A percentile compares a stretch with the other conserved stretches of the same genome.
Conservation (phyloP, 2,888 invertebrate genomes). For the Choristoneura rosaceana region DNA sequence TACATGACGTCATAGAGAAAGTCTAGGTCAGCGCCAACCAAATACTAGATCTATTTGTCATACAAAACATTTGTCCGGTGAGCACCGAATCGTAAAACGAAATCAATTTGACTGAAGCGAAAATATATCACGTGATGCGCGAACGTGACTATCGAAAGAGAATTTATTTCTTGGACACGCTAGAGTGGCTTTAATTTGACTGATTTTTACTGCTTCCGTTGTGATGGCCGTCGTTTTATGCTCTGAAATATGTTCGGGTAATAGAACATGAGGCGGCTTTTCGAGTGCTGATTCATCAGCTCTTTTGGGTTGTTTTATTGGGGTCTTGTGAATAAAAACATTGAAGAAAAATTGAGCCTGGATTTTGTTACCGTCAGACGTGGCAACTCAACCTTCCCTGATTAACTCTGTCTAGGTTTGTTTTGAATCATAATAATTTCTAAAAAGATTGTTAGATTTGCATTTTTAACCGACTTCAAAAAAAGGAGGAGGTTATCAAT, state of each 20-base stretch:
- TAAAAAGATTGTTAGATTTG: too few relatives aligned
- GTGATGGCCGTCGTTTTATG: constrained; percentile 1
- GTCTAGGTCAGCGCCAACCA: constrained; percentile 62
- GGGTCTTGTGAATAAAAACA: background rate
- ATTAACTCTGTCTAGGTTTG: too few relatives aligned
- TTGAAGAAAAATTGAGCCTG: background rate
- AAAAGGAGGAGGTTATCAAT: too few relatives aligned
- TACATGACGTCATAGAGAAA: constrained; percentile 67
- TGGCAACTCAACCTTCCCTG: too few relatives aligned
- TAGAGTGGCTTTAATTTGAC: constrained; percentile 12
- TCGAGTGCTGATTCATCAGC: constrained; percentile 6
- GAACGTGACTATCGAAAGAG: constrained; percentile 6
- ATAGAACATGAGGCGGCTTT: background rate
- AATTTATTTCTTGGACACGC: constrained; percentile 7
- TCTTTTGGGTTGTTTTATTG: constrained; percentile 5
- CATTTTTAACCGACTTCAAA: too few relatives aligned
- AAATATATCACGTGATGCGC: constrained; percentile 2
- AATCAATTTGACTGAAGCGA: constrained; percentile 15
- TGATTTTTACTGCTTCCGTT: constrained; percentile 9
- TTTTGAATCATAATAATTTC: too few relatives aligned
- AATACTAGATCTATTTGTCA: constrained; percentile 61
- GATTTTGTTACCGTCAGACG: background rate
- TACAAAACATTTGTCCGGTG: constrained; percentile 41
- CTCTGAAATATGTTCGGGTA: constrained; percentile 3
- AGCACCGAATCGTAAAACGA: constrained; percentile 17